phyloP scores from a whole-genome alignment of 1,140 invertebrate genomes.

The Mercenaria mercenaria region DNA sequence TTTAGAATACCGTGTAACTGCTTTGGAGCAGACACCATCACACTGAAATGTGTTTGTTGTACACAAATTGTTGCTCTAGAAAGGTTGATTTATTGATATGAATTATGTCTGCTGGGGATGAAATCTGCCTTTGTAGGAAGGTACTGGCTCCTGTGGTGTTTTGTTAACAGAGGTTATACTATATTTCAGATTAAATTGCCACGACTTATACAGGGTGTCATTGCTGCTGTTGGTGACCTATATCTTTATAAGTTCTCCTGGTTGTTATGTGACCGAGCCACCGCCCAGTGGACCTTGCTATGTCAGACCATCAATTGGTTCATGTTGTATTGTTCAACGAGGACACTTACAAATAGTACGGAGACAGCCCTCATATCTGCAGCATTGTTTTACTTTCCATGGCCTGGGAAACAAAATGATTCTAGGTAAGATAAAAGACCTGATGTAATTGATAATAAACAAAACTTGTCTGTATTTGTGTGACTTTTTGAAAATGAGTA shows the following conservation, averaged over 20 bases:
- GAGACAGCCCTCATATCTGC: slow-evolving; percentile 93
- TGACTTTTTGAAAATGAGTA: too few species aligned
- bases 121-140: too few species aligned
- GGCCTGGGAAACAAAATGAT: slow-evolving; percentile 85
- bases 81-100: too few species aligned
- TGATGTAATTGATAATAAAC: too few species aligned
- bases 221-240: slow-evolving; percentile 92
- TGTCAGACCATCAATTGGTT: slow-evolving; percentile 91
- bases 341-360: slow-evolving; percentile 94
- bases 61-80: too few species aligned
- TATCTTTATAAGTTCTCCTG: slow-evolving; percentile 85
- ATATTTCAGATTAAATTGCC: slow-evolving; percentile 89
- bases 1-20: too few species aligned
- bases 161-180: too few species aligned
- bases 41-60: too few species aligned
- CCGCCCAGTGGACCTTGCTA: slow-evolving; percentile 85
- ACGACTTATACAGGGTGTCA: slow-evolving; percentile 91
- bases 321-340: slow-evolving; percentile 94
- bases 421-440: background rate
- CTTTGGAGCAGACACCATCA: too few species aligned
- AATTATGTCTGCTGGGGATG: too few species aligned
- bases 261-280: slow-evolving; percentile 79
- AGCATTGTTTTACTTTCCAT: slow-evolving; percentile 93
- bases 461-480: too few species aligned
- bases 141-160: too few species aligned